A percentile compares a stretch with the other conserved stretches of the same genome.
These are phyloP conservation scores for Anguilla japonica DNA, from an alignment of 2,113 vertebrate species.

Conservation along the genomic window DNA sequence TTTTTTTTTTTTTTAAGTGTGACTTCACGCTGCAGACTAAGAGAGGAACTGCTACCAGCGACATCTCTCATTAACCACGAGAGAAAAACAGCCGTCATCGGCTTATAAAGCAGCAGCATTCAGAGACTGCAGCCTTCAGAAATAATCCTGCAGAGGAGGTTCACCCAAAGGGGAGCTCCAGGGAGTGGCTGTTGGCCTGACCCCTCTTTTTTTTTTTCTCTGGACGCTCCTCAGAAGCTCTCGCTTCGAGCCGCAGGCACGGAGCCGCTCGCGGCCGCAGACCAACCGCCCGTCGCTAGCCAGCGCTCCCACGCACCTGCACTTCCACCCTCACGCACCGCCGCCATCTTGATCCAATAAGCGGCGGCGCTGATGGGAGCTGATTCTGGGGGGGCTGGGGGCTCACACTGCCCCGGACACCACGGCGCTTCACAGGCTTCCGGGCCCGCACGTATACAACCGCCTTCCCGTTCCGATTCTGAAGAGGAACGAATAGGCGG, in stretches of 20 bases:
- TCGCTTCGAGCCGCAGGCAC: background rate
- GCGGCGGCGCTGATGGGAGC: background rate
- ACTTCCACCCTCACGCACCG: background rate
- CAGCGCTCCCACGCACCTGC: background rate
- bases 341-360: background rate
- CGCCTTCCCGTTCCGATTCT: no score
- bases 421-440: background rate
- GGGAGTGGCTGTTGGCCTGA: background rate
- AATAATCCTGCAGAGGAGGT: background rate
- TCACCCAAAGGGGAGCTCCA: background rate
- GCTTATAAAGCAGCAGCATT: background rate
- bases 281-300: background rate
- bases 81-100: background rate
- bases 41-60: background rate
- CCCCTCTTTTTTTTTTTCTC: background rate
- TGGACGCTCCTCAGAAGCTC: background rate
- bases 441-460: background rate
- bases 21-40: background rate
- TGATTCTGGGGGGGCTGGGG: background rate
- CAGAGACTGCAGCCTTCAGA: background rate
- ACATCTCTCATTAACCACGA: background rate
- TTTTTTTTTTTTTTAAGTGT: background rate
- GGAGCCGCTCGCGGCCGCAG: background rate
- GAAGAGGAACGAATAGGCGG: no score
- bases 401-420: background rate